Evolutionary conservation across 2,797 vertebrate species (phyloP), one percentile per base, ranked within the genome.

Genomic region (Pangasius djambal): DNA sequence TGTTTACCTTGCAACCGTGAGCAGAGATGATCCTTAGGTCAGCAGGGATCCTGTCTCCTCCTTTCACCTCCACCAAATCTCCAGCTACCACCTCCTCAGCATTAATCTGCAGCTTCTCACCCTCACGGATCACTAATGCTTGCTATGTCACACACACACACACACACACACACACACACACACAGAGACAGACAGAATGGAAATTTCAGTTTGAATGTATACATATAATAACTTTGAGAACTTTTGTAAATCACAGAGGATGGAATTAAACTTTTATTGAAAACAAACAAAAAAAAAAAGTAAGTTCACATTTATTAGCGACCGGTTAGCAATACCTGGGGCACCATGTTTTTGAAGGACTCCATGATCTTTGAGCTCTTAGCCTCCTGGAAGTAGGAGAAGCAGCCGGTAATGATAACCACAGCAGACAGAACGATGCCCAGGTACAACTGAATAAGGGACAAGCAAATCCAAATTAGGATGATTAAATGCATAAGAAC

Each of bases 321-420:
- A 8, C 6, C 1, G 16, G 2, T 96, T 97, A 89, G 2, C 37
- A 37, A 37, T 94, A 98, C 97, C 97, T 98, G 97, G 77, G 97
- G 97, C 75, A 98, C 98, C 98, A 98, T 98, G 95, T 98, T 98
- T 95, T 98, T 98, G 91, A 98, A 98, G 85, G 97, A 98, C 91
- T 98, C 97, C 97, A 98, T 98, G 95, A 98, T 98, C 94, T 98
- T 98, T 79, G 97, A 98, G 94, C 97, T 98, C 94, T 98, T 98
- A 31, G 97, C 97, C 89, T 98, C 97, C 91, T 98, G 97, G 94
- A 98, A 98, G 94, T 98, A 98, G 93, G 97, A 98, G 96, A 98
- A 98, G 95, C 97, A 98, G 92, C 97, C 97, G 0, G 97, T 98
- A 95, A 98, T 97, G 94, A 98, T 97, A 92, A 98, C 98, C 20